A percentile compares a stretch with the other conserved stretches of the same genome.
phyloP scores from a whole-genome alignment of 2,113 vertebrate species.

The Charina bottae region DNA sequence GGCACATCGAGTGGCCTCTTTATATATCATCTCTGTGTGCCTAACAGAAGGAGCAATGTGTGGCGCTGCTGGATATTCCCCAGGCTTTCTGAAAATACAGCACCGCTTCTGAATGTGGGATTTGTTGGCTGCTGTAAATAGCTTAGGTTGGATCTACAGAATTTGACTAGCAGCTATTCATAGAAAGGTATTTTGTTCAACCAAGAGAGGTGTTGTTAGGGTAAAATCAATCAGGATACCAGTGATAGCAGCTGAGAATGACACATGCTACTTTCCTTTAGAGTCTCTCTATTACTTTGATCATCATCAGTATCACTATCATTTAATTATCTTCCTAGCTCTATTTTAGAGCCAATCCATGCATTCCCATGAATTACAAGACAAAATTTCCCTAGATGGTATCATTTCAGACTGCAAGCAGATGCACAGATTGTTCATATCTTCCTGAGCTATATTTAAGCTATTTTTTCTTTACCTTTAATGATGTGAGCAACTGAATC shows the following conservation, averaged over 20 bases:
- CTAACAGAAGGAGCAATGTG: background rate
- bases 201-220: background rate
- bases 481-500: background rate
- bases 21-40: background rate
- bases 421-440: background rate
- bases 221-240: background rate
- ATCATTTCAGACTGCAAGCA: background rate
- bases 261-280: background rate
- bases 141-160: background rate
- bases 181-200: background rate
- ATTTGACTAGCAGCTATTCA: conserved; percentile 50
- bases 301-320: background rate
- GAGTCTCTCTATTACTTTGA: background rate
- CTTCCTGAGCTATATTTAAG: background rate
- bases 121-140: conserved; percentile 40
- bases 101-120: background rate
- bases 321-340: conserved; percentile 2
- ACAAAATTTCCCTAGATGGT: background rate
- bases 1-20: background rate
- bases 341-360: background rate
- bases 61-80: background rate
- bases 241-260: conserved; percentile 44
- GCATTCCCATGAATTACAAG: background rate
- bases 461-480: background rate
- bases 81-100: background rate